These are phyloP conservation scores for Bergia puertoricense DNA, from an alignment of 92 coral and sea anemone species.

Conservation along the genomic window DNA sequence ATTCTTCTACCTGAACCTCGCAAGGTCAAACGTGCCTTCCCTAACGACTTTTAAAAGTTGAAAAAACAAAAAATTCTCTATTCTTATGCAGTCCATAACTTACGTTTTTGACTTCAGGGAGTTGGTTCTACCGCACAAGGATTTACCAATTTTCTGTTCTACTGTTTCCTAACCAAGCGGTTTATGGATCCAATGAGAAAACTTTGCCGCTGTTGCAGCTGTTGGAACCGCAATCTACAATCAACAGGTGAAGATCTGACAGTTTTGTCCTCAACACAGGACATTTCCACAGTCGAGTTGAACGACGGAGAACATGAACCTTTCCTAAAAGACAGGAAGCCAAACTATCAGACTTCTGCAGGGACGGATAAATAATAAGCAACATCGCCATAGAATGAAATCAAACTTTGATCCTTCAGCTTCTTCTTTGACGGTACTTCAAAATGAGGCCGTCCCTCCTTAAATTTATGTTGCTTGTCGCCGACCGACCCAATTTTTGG, in stretches of 20 bases:
- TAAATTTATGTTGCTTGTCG: no score
- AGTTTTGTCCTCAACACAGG: neutral
- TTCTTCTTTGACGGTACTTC: no score
- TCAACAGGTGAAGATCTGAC: slow-evolving; percentile 12
- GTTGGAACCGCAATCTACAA: neutral
- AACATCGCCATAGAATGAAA: no score
- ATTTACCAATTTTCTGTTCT: slow-evolving; percentile 28
- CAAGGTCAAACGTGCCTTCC: no score
- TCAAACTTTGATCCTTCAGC: no score
- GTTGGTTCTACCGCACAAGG: slow-evolving; percentile 16
- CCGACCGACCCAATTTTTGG: no score
- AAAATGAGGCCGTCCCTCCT: no score
- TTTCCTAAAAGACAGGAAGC: slow-evolving; percentile 18
- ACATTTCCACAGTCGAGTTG: slow-evolving; percentile 20
- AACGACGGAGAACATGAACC: slow-evolving; percentile 21
- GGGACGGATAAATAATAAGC: neutral
- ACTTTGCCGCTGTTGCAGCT: neutral
- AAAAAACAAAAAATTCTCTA: no score
- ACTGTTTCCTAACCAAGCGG: slow-evolving; percentile 30
- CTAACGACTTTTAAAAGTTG: no score
- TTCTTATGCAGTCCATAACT: no score
- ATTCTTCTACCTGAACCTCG: no score
- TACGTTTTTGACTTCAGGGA: neutral
- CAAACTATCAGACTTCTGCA: slow-evolving; percentile 19
- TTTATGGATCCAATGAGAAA: neutral